Base-by-base conservation (phyloP, 2,888 invertebrate species). In the Boloria euphrosyne region DNA sequence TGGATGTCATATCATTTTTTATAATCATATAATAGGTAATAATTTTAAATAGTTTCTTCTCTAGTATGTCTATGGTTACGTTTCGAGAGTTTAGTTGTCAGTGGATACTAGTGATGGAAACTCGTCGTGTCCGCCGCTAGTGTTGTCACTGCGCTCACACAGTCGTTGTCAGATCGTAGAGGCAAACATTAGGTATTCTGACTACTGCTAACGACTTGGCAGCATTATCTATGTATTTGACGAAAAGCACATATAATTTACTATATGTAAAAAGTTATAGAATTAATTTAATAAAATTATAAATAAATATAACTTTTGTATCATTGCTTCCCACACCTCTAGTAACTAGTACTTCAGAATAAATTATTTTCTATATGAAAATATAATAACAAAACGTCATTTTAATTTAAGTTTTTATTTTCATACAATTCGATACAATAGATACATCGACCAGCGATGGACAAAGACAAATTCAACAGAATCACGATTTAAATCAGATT, bases 281-380 rank as follows among this genome's bases (percentile, higher is more conserved):
- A 91, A 90, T 89, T 90, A 91, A 91, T 90, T 90, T 91, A 92
- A 91, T 92, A 91, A 91, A 92, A 91, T 89, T 90, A 90, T 91
- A 90, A 91, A 90, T 86, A 87, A 87, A 85, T 76, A 38, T 68
- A 27, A 46, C 62, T 58, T 27, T 80, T 77, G 81, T 87, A 74
- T 89, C 74, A 86, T 86, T 89, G 13, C 27, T 78, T 16, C 17
- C n/a, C n/a, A 22, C 18, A n/a, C 46, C 51, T 51, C 18, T 2
- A 10, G 31, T 38, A 38, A 10, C 7, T 31, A 6, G 31, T 6
- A 31, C 0, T 38, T 10, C 2, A 10, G 2, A 38, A 38, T 38
- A 38, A 0, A 38, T 10, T 10, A 38, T 7, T 38, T 38, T 16
- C 13, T 54, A 22, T 16, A 22, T 4, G 13, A 27, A 52, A 52